Base-by-base conservation (phyloP, 2,797 vertebrate species). In the Hoplostethus mediterraneus region DNA sequence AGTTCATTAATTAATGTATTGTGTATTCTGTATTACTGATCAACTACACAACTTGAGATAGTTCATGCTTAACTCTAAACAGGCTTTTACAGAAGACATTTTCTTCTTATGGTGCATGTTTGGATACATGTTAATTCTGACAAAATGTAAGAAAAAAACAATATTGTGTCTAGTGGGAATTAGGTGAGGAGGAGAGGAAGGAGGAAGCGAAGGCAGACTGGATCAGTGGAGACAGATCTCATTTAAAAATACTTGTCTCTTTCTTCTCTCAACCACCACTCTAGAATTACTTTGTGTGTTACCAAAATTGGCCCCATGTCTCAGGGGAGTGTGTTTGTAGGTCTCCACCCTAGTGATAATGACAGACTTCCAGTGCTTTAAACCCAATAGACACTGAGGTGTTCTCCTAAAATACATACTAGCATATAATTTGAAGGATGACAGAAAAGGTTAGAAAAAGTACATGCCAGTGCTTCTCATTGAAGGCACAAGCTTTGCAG, bases 321-420 rank as follows among this genome's bases (percentile, higher is more conserved):
- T 75, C 51, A 51, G 52, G 79, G 63, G 73, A 79, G 69, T 84
- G 73, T 67, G 71, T 79, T 77, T 64, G 55, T 71, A 79, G 75
- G 75, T 73, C 88, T 86, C 89, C 90, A 86, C 88, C 91, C 87
- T 85, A 49, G 71, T 74, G 82, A 75, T 91, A 92, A 93, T 92
- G 77, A 92, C 85, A 91, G 90, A 77, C 66, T 66, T 36, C 0
- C 54, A 63, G 57, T 71, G n/a, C 33, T 51, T 64, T 53, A 82
- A 78, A 54, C 64, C 65, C 75, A 64, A 58, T 63, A 75, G 70
- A 67, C 44, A 59, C 31, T 3, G 16, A 55, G 51, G 45, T 71
- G 30, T 56, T 45, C 25, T 28, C 68, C 83, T 67, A 75, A 48
- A 77, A 70, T 11, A n/a, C n/a, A 40, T 49, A 6, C 54, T 11